These are phyloP conservation scores for Acromyrmex echinatior DNA, from an alignment of 1,140 invertebrate genomes.

Conservation along the genomic window DNA sequence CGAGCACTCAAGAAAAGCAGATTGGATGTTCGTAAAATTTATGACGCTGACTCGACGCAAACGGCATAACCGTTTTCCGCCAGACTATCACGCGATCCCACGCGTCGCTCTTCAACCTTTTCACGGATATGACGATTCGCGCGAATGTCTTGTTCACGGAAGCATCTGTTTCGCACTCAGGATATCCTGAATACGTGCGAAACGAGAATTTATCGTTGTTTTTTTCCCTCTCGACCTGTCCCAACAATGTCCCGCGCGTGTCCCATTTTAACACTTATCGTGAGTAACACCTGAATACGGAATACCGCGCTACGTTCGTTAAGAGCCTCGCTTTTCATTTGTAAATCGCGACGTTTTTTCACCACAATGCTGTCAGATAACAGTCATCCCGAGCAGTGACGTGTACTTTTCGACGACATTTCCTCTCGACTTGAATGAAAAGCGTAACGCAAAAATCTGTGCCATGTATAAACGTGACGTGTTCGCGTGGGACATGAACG, in stretches of 20 bases:
- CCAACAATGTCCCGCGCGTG: slow-evolving; percentile 15
- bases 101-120: slow-evolving; percentile 53
- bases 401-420: slow-evolving; percentile 12
- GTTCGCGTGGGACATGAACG: background rate
- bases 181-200: slow-evolving; percentile 1
- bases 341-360: slow-evolving; percentile 27
- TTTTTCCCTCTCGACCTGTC: background rate
- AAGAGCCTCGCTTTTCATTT: slow-evolving; percentile 23
- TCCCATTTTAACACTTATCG: slow-evolving; percentile 49
- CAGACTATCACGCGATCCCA: slow-evolving; percentile 25
- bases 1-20: slow-evolving; percentile 51
- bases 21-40: slow-evolving; percentile 58
- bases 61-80: slow-evolving; percentile 46
- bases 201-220: background rate
- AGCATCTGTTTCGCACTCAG: slow-evolving; percentile 41
- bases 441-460: slow-evolving; percentile 22
- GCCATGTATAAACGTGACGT: slow-evolving; percentile 5
- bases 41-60: slow-evolving; percentile 45
- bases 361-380: background rate
- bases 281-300: background rate
- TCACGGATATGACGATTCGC: slow-evolving; percentile 22
- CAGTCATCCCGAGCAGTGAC: background rate
- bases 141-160: slow-evolving; percentile 13
- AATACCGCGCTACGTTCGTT: slow-evolving; percentile 1
- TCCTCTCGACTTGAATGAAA: background rate